Conservation (phyloP, 2,113 vertebrate species). For the Odocoileus virginianus region DNA sequence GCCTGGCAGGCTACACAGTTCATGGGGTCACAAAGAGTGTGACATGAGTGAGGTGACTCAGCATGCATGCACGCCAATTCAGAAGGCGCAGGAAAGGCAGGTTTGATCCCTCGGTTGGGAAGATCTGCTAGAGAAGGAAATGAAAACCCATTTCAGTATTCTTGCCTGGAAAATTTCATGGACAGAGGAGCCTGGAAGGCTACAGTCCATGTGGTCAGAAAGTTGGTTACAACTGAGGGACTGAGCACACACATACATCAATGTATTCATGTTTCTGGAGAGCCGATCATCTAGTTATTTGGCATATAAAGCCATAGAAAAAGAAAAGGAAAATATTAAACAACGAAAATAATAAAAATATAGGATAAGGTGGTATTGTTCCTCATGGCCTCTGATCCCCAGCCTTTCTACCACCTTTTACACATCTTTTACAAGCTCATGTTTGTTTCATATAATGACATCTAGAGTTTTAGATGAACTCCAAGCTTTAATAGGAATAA, state of each 20-base stretch:
- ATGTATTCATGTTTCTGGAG: neutral
- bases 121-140: neutral
- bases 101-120: neutral
- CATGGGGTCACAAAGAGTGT: neutral
- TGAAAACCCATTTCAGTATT: neutral
- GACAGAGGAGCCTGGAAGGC: neutral
- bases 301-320: neutral
- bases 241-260: neutral
- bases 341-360: neutral
- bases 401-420: neutral
- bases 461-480: neutral
- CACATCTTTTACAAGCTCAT: too few species aligned
- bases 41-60: neutral
- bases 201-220: neutral
- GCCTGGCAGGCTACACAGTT: neutral
- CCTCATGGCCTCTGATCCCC: fast-evolving
- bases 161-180: neutral
- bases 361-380: fast-evolving
- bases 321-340: neutral
- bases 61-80: neutral
- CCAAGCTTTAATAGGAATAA: neutral
- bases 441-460: neutral
- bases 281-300: neutral
- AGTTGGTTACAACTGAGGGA: neutral
- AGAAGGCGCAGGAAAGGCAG: neutral